These are phyloP conservation scores for Tiliacea citrago DNA, from an alignment of 2,888 invertebrate genomes.

Conservation along the genomic window DNA sequence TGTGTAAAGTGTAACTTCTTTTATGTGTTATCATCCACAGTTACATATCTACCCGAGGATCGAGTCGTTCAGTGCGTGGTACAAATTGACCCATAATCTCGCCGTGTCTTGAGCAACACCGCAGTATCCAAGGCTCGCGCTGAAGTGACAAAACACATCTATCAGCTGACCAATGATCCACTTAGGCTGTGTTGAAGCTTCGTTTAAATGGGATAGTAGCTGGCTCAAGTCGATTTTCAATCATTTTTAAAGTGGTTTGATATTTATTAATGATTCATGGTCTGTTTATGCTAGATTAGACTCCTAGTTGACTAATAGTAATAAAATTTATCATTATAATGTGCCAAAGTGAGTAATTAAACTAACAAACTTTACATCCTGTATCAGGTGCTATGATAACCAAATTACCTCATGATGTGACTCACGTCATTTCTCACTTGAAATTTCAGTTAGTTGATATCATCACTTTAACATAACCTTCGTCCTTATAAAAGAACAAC, in stretches of 20 bases:
- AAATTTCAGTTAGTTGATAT: conserved; percentile 4
- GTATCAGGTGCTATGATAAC: conserved; percentile 10
- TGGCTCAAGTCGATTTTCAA: conserved; percentile 1
- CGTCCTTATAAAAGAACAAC: background rate
- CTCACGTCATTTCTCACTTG: conserved; percentile 11
- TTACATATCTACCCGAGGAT: conserved; percentile 35
- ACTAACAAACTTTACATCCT: conserved; percentile 9
- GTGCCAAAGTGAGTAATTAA: conserved; percentile 5
- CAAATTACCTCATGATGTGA: conserved; percentile 5
- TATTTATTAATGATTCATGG: background rate
- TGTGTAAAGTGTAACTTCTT: background rate
- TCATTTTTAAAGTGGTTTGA: background rate
- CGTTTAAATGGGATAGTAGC: conserved; percentile 63
- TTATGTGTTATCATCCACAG: conserved; percentile 7
- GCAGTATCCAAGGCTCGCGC: conserved; percentile 66
- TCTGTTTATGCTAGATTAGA: conserved; percentile 1
- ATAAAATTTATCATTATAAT: conserved; percentile 2
- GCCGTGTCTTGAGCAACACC: conserved; percentile 73
- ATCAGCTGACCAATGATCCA: conserved; percentile 82
- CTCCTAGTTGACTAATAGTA: background rate
- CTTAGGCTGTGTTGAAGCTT: conserved; percentile 70
- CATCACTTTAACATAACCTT: background rate
- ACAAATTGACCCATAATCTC: conserved; percentile 73
- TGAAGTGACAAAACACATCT: conserved; percentile 83
- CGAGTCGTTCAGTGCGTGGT: conserved; percentile 39